Evolutionary conservation across 1,140 invertebrate species (phyloP).

Genomic region (Bathynomus jamesi): DNA sequence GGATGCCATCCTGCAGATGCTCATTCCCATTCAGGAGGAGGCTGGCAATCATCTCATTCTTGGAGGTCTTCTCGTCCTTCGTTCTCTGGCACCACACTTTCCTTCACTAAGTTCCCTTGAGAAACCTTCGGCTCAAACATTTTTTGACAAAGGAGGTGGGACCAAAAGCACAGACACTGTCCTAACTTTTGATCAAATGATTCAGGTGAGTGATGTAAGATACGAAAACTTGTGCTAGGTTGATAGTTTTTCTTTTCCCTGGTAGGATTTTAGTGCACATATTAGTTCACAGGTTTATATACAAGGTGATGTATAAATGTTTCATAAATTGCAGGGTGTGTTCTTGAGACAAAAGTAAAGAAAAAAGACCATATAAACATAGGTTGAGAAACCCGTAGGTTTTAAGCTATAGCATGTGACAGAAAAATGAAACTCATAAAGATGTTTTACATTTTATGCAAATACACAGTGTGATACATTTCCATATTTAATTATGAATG

Average conservation of each 20-base stretch:
- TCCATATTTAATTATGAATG: too few species aligned
- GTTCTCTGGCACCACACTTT: conserved; percentile 55
- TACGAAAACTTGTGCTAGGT: conserved; percentile 4
- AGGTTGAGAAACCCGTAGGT: too few species aligned
- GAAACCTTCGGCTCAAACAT: not conserved
- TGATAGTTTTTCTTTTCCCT: conserved; percentile 31
- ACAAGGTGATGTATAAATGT: too few species aligned
- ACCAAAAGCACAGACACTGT: conserved; percentile 22
- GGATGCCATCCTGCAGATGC: conserved; percentile 44
- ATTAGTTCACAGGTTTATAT: too few species aligned
- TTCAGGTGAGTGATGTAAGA: conserved; percentile 29
- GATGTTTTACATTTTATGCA: too few species aligned
- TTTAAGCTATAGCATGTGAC: too few species aligned
- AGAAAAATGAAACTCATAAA: too few species aligned
- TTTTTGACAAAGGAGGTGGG: conserved; percentile 15
- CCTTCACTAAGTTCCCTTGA: conserved; percentile 43
- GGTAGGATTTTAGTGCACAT: too few species aligned
- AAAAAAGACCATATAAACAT: too few species aligned
- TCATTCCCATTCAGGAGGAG: conserved; percentile 49
- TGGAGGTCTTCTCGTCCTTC: conserved; percentile 57
- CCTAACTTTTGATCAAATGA: conserved; percentile 34
- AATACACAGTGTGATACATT: too few species aligned
- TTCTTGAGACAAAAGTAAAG: too few species aligned
- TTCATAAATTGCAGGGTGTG: too few species aligned
- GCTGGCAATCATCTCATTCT: conserved; percentile 49